phyloP scores from a whole-genome alignment of 1,140 invertebrate species.

The Heliothis virescens region DNA sequence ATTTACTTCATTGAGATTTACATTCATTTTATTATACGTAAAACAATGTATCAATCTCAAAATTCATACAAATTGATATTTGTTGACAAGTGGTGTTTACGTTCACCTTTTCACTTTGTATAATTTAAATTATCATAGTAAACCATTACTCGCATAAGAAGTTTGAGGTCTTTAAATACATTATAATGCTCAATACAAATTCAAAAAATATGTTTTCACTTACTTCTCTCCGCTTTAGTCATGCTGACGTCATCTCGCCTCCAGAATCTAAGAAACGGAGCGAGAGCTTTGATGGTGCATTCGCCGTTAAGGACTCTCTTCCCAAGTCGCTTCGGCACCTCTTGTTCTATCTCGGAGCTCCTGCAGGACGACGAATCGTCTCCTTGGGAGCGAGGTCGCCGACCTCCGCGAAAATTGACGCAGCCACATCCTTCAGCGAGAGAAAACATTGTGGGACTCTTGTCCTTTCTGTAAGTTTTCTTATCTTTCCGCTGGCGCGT shows the following conservation, averaged over 20 bases:
- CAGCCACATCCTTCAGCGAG: constrained; percentile 83
- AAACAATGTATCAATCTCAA: constrained; percentile 19
- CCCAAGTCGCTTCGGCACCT: constrained; percentile 75
- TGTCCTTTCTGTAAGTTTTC: constrained; percentile 77
- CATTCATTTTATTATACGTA: constrained; percentile 7
- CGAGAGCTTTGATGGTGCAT: constrained; percentile 82
- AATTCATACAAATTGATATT: constrained; percentile 9
- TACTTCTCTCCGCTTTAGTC: constrained; percentile 90
- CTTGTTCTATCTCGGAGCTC: constrained; percentile 87
- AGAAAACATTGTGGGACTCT: constrained; percentile 82
- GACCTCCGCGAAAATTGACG: constrained; percentile 79
- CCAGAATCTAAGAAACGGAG: constrained; percentile 87
- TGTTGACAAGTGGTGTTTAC: too few species aligned
- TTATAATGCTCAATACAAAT: background rate
- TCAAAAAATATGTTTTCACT: constrained; percentile 73
- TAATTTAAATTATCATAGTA: too few species aligned
- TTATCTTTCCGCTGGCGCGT: constrained; percentile 84
- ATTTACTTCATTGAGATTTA: constrained; percentile 2
- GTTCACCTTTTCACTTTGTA: too few species aligned
- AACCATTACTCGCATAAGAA: background rate
- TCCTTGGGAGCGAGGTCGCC: constrained; percentile 78
- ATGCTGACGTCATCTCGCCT: constrained; percentile 88
- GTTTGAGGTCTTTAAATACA: background rate
- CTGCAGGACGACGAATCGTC: constrained; percentile 88
- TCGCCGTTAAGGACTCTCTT: constrained; percentile 76